Conservation (phyloP, 2,113 vertebrate genomes). For the Podarcis cretensis region DNA sequence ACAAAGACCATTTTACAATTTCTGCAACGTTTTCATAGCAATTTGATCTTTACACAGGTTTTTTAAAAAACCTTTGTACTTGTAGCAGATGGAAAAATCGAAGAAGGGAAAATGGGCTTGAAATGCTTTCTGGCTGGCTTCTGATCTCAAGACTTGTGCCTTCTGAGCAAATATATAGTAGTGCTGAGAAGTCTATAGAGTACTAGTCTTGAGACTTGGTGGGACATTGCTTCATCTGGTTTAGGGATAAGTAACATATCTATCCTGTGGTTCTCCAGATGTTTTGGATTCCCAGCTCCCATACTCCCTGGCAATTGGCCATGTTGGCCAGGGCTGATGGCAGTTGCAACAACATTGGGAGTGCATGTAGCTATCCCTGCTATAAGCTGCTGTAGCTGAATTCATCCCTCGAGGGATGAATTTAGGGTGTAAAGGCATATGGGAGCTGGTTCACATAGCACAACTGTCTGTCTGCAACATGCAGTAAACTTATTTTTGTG, state of each 20-base stretch:
- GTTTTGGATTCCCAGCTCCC: too few species aligned
- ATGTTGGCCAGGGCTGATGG: too few species aligned
- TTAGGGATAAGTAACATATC: background rate
- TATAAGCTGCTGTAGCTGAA: background rate
- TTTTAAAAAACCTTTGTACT: constrained; percentile 62
- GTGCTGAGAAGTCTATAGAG: background rate
- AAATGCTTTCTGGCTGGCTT: constrained; percentile 33
- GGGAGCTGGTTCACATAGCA: background rate
- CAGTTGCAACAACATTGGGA: too few species aligned
- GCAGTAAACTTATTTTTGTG: background rate
- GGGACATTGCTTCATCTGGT: background rate
- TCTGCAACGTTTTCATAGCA: constrained; percentile 68
- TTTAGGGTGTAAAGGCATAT: background rate
- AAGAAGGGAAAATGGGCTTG: constrained; percentile 26
- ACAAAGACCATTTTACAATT: constrained; percentile 70
- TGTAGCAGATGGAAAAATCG: constrained; percentile 30
- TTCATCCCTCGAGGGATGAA: background rate
- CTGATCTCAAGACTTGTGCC: constrained; percentile 31
- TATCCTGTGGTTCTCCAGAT: background rate
- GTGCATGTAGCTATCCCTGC: too few species aligned
- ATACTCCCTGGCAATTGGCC: too few species aligned
- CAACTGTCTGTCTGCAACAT: background rate
- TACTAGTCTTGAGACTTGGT: background rate
- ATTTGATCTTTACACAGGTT: constrained; percentile 69
- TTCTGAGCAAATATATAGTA: constrained; percentile 20